A percentile compares a stretch with the other conserved stretches of the same genome.
phyloP scores from a whole-genome alignment of 2,797 vertebrate genomes.

The Hybognathus amarus region DNA sequence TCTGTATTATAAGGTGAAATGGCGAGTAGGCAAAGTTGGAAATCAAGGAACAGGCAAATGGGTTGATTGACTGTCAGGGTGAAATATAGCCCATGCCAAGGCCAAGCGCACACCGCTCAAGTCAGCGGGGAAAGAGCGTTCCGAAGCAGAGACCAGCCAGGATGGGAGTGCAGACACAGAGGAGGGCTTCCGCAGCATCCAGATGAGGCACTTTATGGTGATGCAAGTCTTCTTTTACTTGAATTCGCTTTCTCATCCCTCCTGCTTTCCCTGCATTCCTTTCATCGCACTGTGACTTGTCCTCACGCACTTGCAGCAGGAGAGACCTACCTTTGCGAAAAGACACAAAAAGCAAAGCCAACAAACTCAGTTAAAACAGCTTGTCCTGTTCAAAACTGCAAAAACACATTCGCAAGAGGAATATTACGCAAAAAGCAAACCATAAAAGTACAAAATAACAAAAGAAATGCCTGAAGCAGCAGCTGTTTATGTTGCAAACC shows the following conservation, averaged over 20 bases:
- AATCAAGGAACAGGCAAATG: constrained; percentile 65
- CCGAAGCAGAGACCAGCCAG: constrained; percentile 28
- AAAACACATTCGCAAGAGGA: background rate
- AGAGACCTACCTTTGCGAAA: constrained; percentile 59
- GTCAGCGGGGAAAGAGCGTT: constrained; percentile 47
- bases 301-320: constrained; percentile 55
- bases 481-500: constrained; percentile 50
- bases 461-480: constrained; percentile 11
- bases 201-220: constrained; percentile 75
- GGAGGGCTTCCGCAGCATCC: constrained; percentile 56
- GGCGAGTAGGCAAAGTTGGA: constrained; percentile 48
- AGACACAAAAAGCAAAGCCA: constrained; percentile 50
- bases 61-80: constrained; percentile 71
- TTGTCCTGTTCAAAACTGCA: background rate
- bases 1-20: constrained; percentile 65
- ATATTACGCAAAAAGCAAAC: background rate
- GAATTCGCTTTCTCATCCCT: constrained; percentile 74
- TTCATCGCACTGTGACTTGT: constrained; percentile 66
- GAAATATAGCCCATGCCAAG: constrained; percentile 76
- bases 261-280: constrained; percentile 52
- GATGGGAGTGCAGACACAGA: constrained; percentile 47
- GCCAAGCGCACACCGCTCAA: constrained; percentile 67
- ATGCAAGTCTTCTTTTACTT: constrained; percentile 70
- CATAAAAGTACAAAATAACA: constrained; percentile 18
- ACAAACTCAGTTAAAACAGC: constrained; percentile 19